Evolutionary conservation across 2,113 vertebrate genomes (phyloP), one percentile per base, ranked within the genome.

Genomic region (Syrrhaptes paradoxus): DNA sequence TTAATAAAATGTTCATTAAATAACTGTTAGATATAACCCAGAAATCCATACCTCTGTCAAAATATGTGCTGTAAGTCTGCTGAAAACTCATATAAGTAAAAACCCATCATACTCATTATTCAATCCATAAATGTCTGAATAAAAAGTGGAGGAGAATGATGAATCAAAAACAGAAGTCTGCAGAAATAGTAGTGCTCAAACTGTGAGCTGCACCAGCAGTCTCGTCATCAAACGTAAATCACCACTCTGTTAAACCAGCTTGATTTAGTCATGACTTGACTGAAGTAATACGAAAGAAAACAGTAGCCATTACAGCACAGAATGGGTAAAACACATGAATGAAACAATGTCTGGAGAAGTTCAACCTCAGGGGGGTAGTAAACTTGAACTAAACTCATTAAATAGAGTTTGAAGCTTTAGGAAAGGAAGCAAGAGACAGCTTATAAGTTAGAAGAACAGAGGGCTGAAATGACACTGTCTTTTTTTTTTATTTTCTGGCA

Each of bases 1-100:
- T 93, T 83, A 73, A 85, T 88, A 49, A 90, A 94, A 71, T 58
- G 22, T 34, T 74, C 68, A 77, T 88, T 92, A 94, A 91, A 73
- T n/a, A 49, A 45, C 70, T 51, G 32, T 77, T 79, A 83, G 31
- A 54, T 75, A 10, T 28, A 91, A 90, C 34, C 12, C 55, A 89
- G 84, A 62, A 31, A 86, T 89, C 75, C 41, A 58, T 18, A 32
- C n/a, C 4, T 63, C 76, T 48, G 29, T 61, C 65, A 89, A 75
- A 84, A 62, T 55, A 48, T 1, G 45, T 61, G 68, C 52, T 13
- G 13, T 48, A 66, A 46, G 20, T 84, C 55, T 93, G 66, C 46
- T 76, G 79, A 80, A 95, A 84, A 66, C 19, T 68, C 45, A 6
- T 29, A 31, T 65, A n/a, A 78, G 45, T 68, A 28, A 51, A 85